A percentile compares a stretch with the other conserved stretches of the same genome.
Conservation (phyloP, 2,113 vertebrate genomes). For the Aegotheles bennettii region DNA sequence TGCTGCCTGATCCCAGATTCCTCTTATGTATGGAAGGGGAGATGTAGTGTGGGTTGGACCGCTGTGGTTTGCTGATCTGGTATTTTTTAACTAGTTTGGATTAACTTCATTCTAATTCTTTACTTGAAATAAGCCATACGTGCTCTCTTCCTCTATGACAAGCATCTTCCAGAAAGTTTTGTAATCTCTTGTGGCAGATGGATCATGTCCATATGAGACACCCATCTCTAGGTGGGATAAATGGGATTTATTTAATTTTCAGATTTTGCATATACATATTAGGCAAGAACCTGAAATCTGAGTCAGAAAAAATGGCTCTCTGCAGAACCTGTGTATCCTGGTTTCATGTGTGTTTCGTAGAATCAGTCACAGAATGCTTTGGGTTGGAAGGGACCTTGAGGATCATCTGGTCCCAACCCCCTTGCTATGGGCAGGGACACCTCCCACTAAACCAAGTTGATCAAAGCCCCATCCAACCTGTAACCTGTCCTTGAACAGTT, state of each 20-base stretch:
- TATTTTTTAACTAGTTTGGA: neutral
- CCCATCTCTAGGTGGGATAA: neutral
- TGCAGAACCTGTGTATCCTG: neutral
- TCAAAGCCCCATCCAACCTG: too few species aligned
- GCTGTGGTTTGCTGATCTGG: fast-evolving
- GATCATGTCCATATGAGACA: neutral
- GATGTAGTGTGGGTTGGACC: neutral
- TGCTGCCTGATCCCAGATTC: neutral
- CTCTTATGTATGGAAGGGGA: neutral
- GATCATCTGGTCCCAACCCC: too few species aligned
- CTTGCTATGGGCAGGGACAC: too few species aligned
- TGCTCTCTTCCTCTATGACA: neutral
- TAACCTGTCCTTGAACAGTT: too few species aligned
- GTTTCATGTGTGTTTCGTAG: neutral
- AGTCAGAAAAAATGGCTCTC: neutral
- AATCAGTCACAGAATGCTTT: too few species aligned
- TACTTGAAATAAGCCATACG: neutral
- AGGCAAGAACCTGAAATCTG: neutral
- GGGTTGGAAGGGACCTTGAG: too few species aligned
- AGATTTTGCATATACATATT: neutral
- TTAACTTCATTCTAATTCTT: neutral
- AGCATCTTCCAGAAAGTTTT: neutral
- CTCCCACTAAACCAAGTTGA: too few species aligned
- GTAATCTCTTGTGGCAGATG: neutral
- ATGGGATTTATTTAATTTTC: neutral